These are phyloP conservation scores for Oreochromis grahami DNA, from an alignment of 2,797 vertebrate genomes.

Conservation along the genomic window DNA sequence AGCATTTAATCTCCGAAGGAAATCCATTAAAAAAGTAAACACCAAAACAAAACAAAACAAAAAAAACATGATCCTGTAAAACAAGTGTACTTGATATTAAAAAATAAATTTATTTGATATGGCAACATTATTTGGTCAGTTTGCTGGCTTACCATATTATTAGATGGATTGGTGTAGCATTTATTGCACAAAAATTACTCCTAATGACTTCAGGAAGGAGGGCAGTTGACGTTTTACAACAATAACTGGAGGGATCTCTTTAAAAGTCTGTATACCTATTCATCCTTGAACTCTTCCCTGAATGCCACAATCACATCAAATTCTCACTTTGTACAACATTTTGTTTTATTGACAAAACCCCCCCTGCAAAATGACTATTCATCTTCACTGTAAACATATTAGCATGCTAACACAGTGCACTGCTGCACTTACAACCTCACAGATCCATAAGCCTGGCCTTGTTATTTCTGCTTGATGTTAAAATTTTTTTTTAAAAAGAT, in stretches of 20 bases:
- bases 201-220: not conserved
- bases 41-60: not conserved
- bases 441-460: not conserved
- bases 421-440: not conserved
- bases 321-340: not conserved
- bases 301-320: not conserved
- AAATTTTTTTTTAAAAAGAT: not conserved
- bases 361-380: not conserved
- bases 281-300: not conserved
- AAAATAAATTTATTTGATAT: not conserved
- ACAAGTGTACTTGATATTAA: slow-evolving; percentile 22
- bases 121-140: not conserved
- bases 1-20: slow-evolving; percentile 34
- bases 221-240: not conserved
- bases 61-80: slow-evolving; percentile 6
- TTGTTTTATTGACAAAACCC: not conserved
- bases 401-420: not conserved
- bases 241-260: not conserved
- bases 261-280: not conserved
- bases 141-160: not conserved
- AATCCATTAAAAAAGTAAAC: slow-evolving; percentile 5
- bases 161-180: not conserved
- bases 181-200: slow-evolving; percentile 10
- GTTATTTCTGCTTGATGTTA: not conserved
- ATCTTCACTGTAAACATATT: not conserved